Conservation (phyloP, 2,888 invertebrate genomes). For the Dilophus febrilis region DNA sequence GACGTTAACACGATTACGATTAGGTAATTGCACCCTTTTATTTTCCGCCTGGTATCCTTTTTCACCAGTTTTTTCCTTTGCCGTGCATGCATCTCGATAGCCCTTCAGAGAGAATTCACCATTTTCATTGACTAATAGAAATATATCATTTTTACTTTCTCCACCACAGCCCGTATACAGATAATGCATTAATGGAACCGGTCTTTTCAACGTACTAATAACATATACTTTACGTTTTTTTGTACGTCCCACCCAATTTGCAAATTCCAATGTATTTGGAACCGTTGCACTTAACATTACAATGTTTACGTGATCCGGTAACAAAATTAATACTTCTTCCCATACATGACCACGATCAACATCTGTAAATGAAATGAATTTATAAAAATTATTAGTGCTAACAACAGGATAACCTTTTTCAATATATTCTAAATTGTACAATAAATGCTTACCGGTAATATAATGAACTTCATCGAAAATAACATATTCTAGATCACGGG, state of each 20-base stretch:
- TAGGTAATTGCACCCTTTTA: constrained; percentile 6
- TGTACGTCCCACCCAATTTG: constrained; percentile 79
- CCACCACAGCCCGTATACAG: constrained; percentile 68
- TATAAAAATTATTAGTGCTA: too few species aligned
- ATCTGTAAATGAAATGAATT: constrained; percentile 32
- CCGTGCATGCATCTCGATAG: constrained; percentile 38
- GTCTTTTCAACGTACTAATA: constrained; percentile 80
- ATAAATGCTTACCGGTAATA: constrained; percentile 43
- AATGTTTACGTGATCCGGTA: constrained; percentile 88
- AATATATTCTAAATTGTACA: too few species aligned
- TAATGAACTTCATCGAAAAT: constrained; percentile 99
- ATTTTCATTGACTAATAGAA: constrained; percentile 61
- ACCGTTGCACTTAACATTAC: constrained; percentile 97
- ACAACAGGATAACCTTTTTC: too few species aligned
- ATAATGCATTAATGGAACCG: constrained; percentile 90
- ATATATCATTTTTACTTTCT: constrained; percentile 57
- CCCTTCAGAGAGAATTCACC: constrained; percentile 49
- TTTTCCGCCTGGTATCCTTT: constrained; percentile 7
- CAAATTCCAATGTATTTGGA: constrained; percentile 91
- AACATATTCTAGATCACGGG: constrained; percentile 93
- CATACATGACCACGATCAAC: constrained; percentile 95
- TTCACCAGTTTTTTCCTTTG: constrained; percentile 23
- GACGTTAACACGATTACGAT: constrained; percentile 15
- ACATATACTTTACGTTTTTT: constrained; percentile 82
- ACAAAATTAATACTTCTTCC: constrained; percentile 94